Evolutionary conservation across 2,113 vertebrate genomes (phyloP).

Genomic region (Emydocephalus ijimae): DNA sequence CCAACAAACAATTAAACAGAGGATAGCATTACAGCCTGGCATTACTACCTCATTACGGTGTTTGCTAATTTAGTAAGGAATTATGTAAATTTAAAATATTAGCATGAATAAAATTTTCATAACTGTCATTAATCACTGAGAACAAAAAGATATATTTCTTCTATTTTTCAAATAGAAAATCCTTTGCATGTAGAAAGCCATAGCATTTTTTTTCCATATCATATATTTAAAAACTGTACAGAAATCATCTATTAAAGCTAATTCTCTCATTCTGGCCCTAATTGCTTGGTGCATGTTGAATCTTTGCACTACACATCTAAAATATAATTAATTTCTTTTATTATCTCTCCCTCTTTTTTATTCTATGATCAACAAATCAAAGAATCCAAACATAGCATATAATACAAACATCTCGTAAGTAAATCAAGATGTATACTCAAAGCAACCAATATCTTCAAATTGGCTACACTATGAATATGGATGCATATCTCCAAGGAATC

Average conservation of each 20-base stretch:
- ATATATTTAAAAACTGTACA: background rate
- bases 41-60: background rate
- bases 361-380: background rate
- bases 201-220: background rate
- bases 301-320: background rate
- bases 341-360: background rate
- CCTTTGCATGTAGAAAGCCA: background rate
- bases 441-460: background rate
- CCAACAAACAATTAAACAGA: background rate
- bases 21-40: background rate
- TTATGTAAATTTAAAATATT: background rate
- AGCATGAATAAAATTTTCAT: background rate
- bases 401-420: background rate
- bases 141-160: background rate
- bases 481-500: background rate
- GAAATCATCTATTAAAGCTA: background rate
- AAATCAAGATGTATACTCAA: background rate
- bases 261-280: background rate
- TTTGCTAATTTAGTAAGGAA: background rate
- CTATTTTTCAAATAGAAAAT: background rate
- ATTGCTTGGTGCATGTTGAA: background rate
- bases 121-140: background rate
- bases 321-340: background rate
- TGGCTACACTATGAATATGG: background rate
- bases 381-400: background rate